Evolutionary conservation across 92 coral and sea anemone genomes (phyloP).

Genomic region (Parazoanthus atlanticus): DNA sequence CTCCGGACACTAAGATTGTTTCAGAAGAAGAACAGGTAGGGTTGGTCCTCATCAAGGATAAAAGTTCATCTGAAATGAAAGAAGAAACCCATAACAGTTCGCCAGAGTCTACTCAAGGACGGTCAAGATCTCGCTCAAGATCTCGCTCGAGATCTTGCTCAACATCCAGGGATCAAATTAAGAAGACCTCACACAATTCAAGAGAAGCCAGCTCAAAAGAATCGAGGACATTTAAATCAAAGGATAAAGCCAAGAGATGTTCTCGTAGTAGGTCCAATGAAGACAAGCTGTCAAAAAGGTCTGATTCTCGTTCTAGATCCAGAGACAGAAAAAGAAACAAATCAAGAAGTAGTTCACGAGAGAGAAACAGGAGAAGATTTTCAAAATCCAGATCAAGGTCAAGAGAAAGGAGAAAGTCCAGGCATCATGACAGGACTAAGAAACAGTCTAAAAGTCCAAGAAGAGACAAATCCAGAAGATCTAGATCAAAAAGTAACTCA

Average conservation of each 20-base stretch:
- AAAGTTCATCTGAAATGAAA: not conserved
- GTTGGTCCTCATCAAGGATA: not conserved
- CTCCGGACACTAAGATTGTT: not conserved
- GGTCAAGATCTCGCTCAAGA: slow-evolving; percentile 40
- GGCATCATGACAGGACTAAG: not conserved
- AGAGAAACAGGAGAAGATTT: slow-evolving; percentile 22
- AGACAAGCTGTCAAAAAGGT: not conserved
- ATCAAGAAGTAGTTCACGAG: slow-evolving; percentile 48
- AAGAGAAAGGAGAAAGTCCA: slow-evolving; percentile 27
- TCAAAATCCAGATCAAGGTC: slow-evolving; percentile 66
- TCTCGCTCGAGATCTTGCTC: slow-evolving; percentile 55
- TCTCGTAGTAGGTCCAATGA: slow-evolving; percentile 20
- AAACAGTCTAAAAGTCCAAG: slow-evolving; percentile 47
- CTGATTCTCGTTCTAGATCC: not conserved
- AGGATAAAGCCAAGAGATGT: not conserved
- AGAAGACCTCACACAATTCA: slow-evolving; percentile 4
- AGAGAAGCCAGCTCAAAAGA: not conserved
- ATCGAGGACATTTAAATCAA: not conserved
- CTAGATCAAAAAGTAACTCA: slow-evolving; percentile 67
- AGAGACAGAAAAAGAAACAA: slow-evolving; percentile 40
- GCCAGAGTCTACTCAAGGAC: not conserved
- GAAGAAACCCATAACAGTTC: not conserved
- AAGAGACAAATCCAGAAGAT: slow-evolving; percentile 48
- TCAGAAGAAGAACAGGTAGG: not conserved
- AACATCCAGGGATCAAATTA: slow-evolving; percentile 23